These are phyloP conservation scores for Kradibia gibbosae DNA, from an alignment of 1,140 invertebrate genomes.

Conservation along the genomic window DNA sequence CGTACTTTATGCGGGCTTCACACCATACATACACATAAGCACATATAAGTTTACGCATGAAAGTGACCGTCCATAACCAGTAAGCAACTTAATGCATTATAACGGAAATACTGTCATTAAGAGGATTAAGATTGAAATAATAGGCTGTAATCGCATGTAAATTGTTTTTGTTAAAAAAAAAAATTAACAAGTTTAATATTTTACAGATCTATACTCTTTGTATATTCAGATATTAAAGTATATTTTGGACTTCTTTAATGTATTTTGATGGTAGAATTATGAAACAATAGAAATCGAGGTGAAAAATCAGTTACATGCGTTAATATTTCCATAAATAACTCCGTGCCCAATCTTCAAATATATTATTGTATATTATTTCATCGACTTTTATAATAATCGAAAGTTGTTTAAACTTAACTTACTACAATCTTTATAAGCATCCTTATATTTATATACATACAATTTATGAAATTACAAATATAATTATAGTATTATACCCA, in stretches of 20 bases:
- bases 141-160: not conserved
- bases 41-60: not conserved
- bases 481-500: not conserved
- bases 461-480: not conserved
- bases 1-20: slow-evolving; percentile 18
- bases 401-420: not conserved
- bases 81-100: not conserved
- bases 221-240: not conserved
- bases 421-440: not conserved
- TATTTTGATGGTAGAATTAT: not conserved
- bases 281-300: not conserved
- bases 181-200: not conserved
- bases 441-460: not conserved
- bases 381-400: not conserved
- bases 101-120: slow-evolving; percentile 39
- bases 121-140: slow-evolving; percentile 12
- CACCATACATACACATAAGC: not conserved
- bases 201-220: not conserved
- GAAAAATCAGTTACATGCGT: not conserved
- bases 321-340: not conserved
- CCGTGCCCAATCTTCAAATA: not conserved
- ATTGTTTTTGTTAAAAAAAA: not conserved
- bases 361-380: not conserved
- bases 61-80: not conserved
- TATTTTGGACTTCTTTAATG: not conserved